phyloP scores from a whole-genome alignment of 2,888 invertebrate species.

The Eupithecia dodoneata region DNA sequence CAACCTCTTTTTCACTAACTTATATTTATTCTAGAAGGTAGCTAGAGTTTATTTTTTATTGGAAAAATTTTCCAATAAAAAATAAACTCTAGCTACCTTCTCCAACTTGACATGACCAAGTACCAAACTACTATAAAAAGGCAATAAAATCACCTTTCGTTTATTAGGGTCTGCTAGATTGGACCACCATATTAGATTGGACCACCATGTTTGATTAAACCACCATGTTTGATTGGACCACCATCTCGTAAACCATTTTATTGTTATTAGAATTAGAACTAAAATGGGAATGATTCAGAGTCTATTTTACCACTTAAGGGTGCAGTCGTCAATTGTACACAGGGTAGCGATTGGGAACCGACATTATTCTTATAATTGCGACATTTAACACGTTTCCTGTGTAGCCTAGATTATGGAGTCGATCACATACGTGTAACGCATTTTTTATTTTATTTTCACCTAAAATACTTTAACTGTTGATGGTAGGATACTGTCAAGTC shows the following conservation, averaged over 20 bases:
- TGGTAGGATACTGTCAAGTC: too few relatives aligned
- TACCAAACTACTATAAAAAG: conserved; percentile 16
- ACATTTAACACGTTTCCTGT: too few relatives aligned
- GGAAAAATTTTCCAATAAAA: background rate
- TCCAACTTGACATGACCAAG: background rate
- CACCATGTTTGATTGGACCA: conserved; percentile 22
- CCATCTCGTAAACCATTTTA: conserved; percentile 13
- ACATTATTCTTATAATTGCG: too few relatives aligned
- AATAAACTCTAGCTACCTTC: background rate
- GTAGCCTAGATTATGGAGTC: too few relatives aligned
- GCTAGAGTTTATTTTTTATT: background rate
- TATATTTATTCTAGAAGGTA: background rate
- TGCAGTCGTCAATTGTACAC: background rate
- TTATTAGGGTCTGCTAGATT: conserved; percentile 17
- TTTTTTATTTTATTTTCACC: too few relatives aligned
- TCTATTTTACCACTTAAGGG: background rate
- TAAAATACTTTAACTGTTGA: too few relatives aligned
- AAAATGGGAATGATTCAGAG: background rate
- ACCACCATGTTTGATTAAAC: background rate
- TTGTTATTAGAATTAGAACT: conserved; percentile 15
- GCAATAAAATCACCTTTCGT: conserved; percentile 16
- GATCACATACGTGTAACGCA: too few relatives aligned
- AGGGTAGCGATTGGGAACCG: too few relatives aligned
- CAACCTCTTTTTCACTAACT: too few relatives aligned
- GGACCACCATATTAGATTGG: conserved; percentile 3